Base-by-base conservation (phyloP, 2,113 vertebrate species). In the Epinephelus lanceolatus region DNA sequence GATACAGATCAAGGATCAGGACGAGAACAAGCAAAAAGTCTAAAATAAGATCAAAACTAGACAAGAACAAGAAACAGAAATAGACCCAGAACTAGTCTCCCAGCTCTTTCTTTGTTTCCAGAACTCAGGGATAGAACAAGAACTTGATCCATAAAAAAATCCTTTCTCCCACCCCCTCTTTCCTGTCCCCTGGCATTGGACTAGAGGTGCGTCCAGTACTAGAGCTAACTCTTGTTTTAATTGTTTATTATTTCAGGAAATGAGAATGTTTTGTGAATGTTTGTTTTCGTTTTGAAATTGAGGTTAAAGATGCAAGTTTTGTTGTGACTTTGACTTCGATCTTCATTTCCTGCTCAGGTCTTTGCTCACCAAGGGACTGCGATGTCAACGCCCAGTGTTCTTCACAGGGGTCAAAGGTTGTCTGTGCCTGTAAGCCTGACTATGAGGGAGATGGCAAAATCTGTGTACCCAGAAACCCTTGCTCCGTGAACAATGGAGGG, bases 381-480 rank as follows among this genome's bases (percentile, higher is more conserved):
- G 96, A 96, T 11, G 25, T 82, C 0, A 88, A 96, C 2, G 98
- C 97, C 15, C 80, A 71, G 7, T 99, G 98, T 76, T 94, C 93
- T 14, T 76, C 59, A 19, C 85, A 89, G 63, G 92, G 86, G 3
- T 65, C 82, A n/a, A 95, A 47, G 30, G 65, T 96, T 73, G 89
- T 81, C 1, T 99, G 98, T 15, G 89, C 33, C 25, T 99, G 98
- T 90, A 96, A 94, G 70, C 80, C 93, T 0, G 96, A 95, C 59
- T 98, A 95, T 45, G 73, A 95, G 42, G 98, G 98, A 1, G 95
- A 99, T 2, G 98, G 98, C 4, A 94, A 49, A 19, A 74, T 97
- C 56, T 99, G 98, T 68, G 84, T 96, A 68, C 96, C 97, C 21
- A 89, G 87, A 75, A 97, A 99, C 78, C 97, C 96, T 0, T 99